These are phyloP conservation scores for Pitangus sulphuratus DNA, from an alignment of 2,797 vertebrate species.

Conservation along the genomic window DNA sequence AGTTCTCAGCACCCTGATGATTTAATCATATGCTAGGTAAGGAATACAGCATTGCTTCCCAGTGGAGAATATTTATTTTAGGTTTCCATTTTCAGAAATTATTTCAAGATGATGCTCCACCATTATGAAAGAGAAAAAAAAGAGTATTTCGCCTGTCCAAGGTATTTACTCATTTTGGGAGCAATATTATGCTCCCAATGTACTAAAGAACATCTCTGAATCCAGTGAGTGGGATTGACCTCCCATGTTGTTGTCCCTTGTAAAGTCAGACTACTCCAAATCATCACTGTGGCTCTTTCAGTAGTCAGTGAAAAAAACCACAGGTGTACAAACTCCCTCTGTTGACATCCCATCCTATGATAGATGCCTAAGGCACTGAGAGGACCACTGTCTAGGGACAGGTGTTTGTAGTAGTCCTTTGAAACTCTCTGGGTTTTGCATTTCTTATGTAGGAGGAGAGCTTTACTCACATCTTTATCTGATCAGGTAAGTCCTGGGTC, in stretches of 20 bases:
- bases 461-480: background rate
- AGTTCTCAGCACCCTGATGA: background rate
- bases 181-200: background rate
- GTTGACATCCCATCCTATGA: rapidly evolving
- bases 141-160: background rate
- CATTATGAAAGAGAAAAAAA: background rate
- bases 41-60: background rate
- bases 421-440: background rate
- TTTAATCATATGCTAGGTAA: background rate
- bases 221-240: background rate
- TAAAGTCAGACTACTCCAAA: background rate
- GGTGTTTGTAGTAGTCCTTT: background rate
- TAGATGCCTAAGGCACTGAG: background rate
- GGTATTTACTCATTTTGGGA: background rate
- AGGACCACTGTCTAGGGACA: background rate
- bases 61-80: background rate
- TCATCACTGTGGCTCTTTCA: background rate
- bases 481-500: background rate
- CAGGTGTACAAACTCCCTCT: background rate
- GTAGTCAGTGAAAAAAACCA: background rate
- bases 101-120: background rate
- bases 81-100: background rate
- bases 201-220: background rate
- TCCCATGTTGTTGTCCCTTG: background rate
- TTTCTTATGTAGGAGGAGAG: background rate